Evolutionary conservation across 30 jellyfish, hydroid and myxozoan genomes (phyloP).

Genomic region (Turritopsis rubra): DNA sequence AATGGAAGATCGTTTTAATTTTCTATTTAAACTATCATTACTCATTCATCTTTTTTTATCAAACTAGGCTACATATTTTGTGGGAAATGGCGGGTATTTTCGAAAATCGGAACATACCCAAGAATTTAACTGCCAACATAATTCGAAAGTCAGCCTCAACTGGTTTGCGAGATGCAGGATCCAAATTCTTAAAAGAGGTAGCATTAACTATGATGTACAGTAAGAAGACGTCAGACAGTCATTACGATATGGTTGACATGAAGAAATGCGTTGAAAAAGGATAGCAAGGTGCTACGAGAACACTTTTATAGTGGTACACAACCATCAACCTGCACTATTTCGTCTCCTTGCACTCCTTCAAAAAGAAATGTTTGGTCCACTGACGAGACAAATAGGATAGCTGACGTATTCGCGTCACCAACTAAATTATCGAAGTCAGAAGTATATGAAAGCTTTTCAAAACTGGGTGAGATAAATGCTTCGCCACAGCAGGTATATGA

Average conservation of each 20-base stretch:
- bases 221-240: not conserved
- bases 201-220: not conserved
- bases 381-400: not conserved
- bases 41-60: not conserved
- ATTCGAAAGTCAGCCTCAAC: not conserved
- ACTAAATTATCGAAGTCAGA: not conserved
- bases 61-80: not conserved
- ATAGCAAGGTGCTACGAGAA: not conserved
- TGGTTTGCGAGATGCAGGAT: not conserved
- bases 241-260: not conserved
- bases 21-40: no score
- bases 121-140: not conserved
- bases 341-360: not conserved
- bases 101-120: not conserved
- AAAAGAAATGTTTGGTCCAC: not conserved
- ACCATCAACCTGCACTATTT: not conserved
- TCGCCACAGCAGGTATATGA: not conserved
- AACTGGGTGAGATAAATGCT: not conserved
- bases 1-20: no score
- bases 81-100: not conserved
- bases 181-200: not conserved
- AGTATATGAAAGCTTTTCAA: not conserved
- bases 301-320: not conserved
- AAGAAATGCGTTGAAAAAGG: not conserved
- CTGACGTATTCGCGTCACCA: not conserved